These are phyloP conservation scores for Tursiops truncatus DNA, from an alignment of 2,113 vertebrate species.

Conservation along the genomic window DNA sequence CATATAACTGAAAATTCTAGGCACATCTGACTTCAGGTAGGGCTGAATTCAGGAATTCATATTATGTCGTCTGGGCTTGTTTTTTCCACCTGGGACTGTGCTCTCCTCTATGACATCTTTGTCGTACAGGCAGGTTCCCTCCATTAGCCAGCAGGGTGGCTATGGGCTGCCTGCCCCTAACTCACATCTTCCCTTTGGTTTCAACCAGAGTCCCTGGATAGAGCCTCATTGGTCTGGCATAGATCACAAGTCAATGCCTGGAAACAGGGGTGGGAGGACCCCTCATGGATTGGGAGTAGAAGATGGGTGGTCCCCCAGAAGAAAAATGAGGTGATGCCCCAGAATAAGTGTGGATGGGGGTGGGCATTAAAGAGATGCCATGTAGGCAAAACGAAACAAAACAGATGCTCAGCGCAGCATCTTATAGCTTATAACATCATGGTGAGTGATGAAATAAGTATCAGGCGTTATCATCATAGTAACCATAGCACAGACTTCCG, in stretches of 20 bases:
- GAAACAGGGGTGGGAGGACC: neutral
- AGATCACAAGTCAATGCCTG: neutral
- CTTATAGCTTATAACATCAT: too few relatives aligned
- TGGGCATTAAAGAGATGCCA: neutral
- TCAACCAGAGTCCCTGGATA: neutral
- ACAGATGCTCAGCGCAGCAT: neutral
- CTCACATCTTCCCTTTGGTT: neutral
- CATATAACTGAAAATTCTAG: neutral
- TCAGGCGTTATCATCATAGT: neutral
- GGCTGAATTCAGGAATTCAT: conserved; percentile 15
- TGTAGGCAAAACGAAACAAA: neutral
- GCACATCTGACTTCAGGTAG: neutral
- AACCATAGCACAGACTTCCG: neutral
- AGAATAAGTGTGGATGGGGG: neutral
- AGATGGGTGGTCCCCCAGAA: neutral
- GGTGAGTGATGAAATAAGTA: neutral
- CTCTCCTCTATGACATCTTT: neutral
- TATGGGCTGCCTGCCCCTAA: neutral
- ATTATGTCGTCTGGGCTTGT: neutral
- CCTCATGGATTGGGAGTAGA: neutral
- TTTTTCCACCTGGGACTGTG: neutral
- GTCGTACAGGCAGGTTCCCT: neutral
- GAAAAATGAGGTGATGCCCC: neutral
- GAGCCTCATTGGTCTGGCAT: neutral
- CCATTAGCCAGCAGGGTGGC: neutral